Evolutionary conservation across 2,113 vertebrate species (phyloP).

Genomic region (Ictalurus furcatus): DNA sequence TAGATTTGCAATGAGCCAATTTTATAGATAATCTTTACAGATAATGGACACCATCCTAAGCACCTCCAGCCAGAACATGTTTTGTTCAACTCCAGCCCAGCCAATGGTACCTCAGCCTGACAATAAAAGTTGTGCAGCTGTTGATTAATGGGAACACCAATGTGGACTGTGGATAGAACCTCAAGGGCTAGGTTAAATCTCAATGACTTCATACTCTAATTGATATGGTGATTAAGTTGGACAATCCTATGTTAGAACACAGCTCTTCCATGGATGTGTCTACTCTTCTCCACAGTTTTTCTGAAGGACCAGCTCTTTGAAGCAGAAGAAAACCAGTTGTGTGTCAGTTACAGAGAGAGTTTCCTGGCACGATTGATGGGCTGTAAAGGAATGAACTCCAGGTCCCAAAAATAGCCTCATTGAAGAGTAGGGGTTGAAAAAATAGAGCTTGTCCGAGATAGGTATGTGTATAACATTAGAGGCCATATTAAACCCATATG

Average conservation of each 20-base stretch:
- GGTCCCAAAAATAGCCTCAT: constrained; percentile 22
- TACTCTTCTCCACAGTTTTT: not conserved
- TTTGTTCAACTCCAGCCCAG: not conserved
- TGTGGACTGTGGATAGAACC: not conserved
- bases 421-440: constrained; percentile 22
- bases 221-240: not conserved
- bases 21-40: not conserved
- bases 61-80: not conserved
- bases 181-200: not conserved
- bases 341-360: not conserved
- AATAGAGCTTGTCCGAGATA: not conserved
- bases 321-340: constrained; percentile 20
- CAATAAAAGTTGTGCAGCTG: not conserved
- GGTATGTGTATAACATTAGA: not conserved
- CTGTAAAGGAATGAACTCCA: constrained; percentile 34
- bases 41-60: not conserved
- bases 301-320: not conserved
- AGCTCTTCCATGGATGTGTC: not conserved
- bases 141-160: not conserved
- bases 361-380: constrained; percentile 40
- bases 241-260: not conserved
- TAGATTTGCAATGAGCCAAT: not conserved
- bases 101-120: not conserved
- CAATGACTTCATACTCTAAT: not conserved
- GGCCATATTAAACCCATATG: constrained; percentile 32